A percentile compares a stretch with the other conserved stretches of the same genome.
Evolutionary conservation across 2,797 vertebrate species (phyloP).

Genomic region (Lepus oiostolus): DNA sequence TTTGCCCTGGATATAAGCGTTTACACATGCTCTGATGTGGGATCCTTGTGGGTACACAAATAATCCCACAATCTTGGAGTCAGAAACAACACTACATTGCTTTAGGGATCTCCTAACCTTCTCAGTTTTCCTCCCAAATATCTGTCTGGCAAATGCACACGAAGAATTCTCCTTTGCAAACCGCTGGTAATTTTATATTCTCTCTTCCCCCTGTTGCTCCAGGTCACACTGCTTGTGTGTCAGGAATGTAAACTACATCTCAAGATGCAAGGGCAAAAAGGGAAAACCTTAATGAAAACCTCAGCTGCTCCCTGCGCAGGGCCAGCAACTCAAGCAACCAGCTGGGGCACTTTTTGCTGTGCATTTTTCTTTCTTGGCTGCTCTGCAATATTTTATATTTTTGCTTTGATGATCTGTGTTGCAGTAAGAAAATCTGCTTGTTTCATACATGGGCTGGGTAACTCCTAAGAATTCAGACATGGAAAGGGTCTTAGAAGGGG

Average conservation of each 20-base stretch:
- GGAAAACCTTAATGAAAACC: conserved; percentile 64
- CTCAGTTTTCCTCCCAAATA: conserved; percentile 58
- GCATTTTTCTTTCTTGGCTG: not conserved
- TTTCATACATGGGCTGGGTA: not conserved
- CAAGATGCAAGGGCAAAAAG: conserved; percentile 44
- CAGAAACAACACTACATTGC: conserved; percentile 58
- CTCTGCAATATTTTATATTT: not conserved
- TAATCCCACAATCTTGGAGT: conserved; percentile 63
- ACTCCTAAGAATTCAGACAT: not conserved
- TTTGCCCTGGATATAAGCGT: conserved; percentile 58
- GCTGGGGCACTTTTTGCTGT: not conserved
- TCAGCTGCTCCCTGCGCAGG: not conserved
- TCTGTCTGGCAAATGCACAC: conserved; percentile 71
- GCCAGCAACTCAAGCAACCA: not conserved
- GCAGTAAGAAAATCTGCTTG: not conserved
- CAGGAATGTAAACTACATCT: conserved; percentile 72
- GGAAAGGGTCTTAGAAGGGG: not conserved
- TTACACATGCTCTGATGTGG: conserved; percentile 63
- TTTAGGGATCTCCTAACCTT: conserved; percentile 72
- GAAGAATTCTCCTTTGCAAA: conserved; percentile 59
- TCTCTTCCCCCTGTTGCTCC: conserved; percentile 30
- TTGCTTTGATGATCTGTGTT: not conserved
- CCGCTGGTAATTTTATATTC: conserved; percentile 74
- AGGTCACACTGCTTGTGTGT: conserved; percentile 60
- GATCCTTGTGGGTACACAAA: conserved; percentile 46